Evolutionary conservation across 2,113 vertebrate genomes (phyloP).

Genomic region (Fregetta grallaria): DNA sequence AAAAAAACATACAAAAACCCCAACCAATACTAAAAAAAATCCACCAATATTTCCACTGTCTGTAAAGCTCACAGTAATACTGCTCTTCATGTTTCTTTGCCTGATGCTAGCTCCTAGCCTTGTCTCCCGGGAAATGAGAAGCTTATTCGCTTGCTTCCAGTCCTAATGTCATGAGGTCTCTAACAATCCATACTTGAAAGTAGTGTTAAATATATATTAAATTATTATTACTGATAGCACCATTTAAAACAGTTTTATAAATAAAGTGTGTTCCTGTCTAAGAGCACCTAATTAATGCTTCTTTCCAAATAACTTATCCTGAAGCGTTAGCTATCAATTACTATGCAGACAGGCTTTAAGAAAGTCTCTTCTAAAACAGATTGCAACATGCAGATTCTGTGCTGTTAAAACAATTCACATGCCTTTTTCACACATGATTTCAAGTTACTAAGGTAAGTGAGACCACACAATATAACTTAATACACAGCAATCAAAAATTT

Average conservation of each 20-base stretch:
- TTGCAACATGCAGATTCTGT: constrained; percentile 8
- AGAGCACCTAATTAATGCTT: not conserved
- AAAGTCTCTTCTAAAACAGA: not conserved
- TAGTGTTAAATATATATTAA: not conserved
- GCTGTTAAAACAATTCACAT: constrained; percentile 29
- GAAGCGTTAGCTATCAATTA: constrained; percentile 36
- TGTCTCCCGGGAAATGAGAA: not conserved
- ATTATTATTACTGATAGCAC: not conserved
- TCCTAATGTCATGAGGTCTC: not conserved
- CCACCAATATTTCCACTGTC: not conserved
- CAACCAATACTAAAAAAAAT: not conserved
- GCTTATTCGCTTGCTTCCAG: not conserved
- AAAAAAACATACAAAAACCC: not conserved
- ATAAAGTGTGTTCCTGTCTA: not conserved
- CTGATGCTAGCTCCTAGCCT: not conserved
- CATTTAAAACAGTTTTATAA: not conserved
- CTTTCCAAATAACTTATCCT: constrained; percentile 35
- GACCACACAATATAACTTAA: constrained; percentile 56
- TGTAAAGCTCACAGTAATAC: not conserved
- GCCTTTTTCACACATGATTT: constrained; percentile 32
- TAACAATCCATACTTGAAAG: not conserved
- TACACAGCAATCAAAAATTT: constrained; percentile 52
- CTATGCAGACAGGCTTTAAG: not conserved
- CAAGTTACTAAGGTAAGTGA: constrained; percentile 33
- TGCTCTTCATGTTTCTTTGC: not conserved